Evolutionary conservation across 2,113 vertebrate species (phyloP).

Genomic region (Oenanthe oenanthe): DNA sequence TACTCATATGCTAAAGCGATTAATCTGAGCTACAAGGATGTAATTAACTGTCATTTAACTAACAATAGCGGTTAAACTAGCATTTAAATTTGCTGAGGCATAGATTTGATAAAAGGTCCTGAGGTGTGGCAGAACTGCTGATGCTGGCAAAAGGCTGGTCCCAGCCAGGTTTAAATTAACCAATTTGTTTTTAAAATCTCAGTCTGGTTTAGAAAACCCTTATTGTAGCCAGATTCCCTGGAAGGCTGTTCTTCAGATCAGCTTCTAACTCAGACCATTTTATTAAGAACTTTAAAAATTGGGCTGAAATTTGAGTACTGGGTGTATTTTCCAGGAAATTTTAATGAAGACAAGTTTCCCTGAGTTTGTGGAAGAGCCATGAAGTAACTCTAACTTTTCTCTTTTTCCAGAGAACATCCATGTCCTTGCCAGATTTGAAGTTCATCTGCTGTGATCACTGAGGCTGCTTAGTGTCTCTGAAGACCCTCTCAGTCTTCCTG

Average conservation of each 20-base stretch:
- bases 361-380: neutral
- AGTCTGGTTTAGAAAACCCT: neutral
- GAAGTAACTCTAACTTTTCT: neutral
- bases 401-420: neutral
- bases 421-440: neutral
- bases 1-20: constrained; percentile 19
- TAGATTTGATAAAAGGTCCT: constrained; percentile 49
- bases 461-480: neutral
- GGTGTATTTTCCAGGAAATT: neutral
- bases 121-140: constrained; percentile 46
- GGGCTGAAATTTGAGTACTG: fast-evolving
- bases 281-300: neutral
- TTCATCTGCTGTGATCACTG: neutral
- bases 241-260: neutral
- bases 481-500: neutral
- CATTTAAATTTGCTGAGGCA: constrained; percentile 59
- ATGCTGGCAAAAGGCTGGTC: constrained; percentile 7
- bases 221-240: neutral
- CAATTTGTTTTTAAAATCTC: neutral
- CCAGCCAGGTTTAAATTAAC: constrained; percentile 2
- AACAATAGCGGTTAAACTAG: constrained; percentile 55
- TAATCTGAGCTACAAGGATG: constrained; percentile 49
- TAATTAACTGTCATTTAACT: constrained; percentile 64
- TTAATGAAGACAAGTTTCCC: neutral
- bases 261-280: neutral